Conservation (phyloP, 2,113 vertebrate genomes). For the Tylochromis polylepis region DNA sequence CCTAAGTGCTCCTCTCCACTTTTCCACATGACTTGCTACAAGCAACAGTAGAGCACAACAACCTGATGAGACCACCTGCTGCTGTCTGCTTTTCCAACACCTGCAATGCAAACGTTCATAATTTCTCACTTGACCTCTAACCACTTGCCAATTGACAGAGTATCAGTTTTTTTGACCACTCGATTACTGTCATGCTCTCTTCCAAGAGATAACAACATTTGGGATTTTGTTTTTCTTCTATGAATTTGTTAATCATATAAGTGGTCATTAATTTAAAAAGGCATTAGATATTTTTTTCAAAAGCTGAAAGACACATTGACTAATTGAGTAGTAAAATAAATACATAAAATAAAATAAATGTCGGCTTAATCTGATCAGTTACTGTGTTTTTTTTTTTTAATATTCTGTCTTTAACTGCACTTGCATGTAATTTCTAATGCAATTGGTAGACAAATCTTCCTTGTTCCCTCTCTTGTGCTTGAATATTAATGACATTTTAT, state of each 20-base stretch:
- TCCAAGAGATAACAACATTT: background rate
- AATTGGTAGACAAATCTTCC: background rate
- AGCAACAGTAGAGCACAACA: constrained; percentile 67
- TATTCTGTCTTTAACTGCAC: background rate
- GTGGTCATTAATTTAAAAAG: background rate
- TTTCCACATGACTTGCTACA: constrained; percentile 72
- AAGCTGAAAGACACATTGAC: background rate
- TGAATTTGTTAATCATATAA: background rate
- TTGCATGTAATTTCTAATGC: background rate
- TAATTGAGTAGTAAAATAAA: background rate
- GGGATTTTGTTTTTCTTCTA: background rate
- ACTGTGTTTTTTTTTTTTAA: background rate
- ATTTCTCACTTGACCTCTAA: constrained; percentile 67
- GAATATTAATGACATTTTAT: background rate
- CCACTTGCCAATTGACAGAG: constrained; percentile 33
- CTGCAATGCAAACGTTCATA: constrained; percentile 52
- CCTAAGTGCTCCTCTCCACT: constrained; percentile 72
- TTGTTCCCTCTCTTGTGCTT: background rate
- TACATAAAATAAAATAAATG: background rate
- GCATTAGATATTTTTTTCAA: background rate
- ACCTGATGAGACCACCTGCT: constrained; percentile 71
- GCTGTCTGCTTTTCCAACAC: constrained; percentile 47
- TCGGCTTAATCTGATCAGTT: background rate
- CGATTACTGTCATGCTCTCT: background rate
- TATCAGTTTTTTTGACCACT: constrained; percentile 1